phyloP scores from a whole-genome alignment of 2,888 invertebrate genomes.

The Cheilosia pagana region DNA sequence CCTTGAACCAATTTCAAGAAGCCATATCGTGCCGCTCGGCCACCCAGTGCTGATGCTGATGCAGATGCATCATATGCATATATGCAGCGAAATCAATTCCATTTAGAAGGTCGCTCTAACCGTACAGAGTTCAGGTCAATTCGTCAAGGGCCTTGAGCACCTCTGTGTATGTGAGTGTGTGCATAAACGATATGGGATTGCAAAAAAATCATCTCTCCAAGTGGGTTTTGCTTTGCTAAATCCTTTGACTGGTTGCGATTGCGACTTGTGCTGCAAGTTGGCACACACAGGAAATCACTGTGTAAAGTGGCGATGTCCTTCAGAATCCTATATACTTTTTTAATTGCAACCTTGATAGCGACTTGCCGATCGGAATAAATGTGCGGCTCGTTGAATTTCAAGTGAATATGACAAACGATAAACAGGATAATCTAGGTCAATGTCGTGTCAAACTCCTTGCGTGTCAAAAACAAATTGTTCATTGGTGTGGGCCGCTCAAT shows the following conservation, averaged over 20 bases:
- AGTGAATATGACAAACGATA: constrained; percentile 18
- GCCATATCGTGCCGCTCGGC: constrained; percentile 29
- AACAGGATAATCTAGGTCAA: constrained; percentile 45
- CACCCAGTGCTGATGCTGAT: background rate
- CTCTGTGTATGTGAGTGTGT: constrained; percentile 5
- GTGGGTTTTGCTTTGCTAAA: constrained; percentile 6
- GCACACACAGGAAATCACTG: constrained; percentile 2
- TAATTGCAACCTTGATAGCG: constrained; percentile 7
- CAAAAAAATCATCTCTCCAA: background rate
- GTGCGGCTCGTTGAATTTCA: constrained; percentile 23
- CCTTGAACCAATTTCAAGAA: constrained; percentile 71
- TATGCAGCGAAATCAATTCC: constrained; percentile 64
- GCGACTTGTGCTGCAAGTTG: background rate
- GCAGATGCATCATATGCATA: constrained; percentile 50
- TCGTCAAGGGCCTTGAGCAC: constrained; percentile 37
- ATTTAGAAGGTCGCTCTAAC: constrained; percentile 56
- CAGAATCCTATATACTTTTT: constrained; percentile 3
- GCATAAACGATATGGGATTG: constrained; percentile 7
- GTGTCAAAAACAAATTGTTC: background rate
- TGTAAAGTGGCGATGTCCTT: background rate
- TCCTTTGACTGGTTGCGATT: constrained; percentile 27
- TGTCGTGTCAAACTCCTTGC: constrained; percentile 45
- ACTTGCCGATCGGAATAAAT: constrained; percentile 10
- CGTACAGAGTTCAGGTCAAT: constrained; percentile 61
- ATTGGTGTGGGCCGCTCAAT: constrained; percentile 28